Evolutionary conservation across 1,140 invertebrate species (phyloP).

Genomic region (Ectropis grisescens): DNA sequence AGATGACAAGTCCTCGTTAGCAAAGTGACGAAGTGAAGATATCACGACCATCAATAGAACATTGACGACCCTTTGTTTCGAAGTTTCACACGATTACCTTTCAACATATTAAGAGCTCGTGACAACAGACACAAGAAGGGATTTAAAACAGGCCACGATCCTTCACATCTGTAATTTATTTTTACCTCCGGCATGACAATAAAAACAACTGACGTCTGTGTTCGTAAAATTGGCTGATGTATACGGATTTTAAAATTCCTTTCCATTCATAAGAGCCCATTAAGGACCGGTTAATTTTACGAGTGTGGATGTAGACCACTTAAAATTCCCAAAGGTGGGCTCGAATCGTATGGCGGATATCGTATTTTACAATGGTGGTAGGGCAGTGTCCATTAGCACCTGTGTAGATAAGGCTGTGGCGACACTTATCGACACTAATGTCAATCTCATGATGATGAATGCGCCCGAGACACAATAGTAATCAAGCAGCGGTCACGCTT

Average conservation of each 20-base stretch:
- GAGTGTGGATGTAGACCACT: constrained; percentile 41
- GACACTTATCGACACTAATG: constrained; percentile 22
- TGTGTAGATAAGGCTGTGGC: constrained; percentile 24
- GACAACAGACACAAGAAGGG: constrained; percentile 2
- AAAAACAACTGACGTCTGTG: not conserved
- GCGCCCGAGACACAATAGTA: no score
- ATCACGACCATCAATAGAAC: constrained; percentile 23
- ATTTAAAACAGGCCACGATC: no score
- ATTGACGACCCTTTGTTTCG: constrained; percentile 27
- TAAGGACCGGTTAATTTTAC: constrained; percentile 54
- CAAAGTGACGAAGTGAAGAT: constrained; percentile 52
- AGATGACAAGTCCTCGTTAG: constrained; percentile 60
- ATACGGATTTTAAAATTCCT: constrained; percentile 34
- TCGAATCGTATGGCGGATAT: constrained; percentile 51
- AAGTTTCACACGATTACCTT: constrained; percentile 37
- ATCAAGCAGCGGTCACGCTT: no score
- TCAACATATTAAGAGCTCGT: constrained; percentile 16
- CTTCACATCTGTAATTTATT: no score
- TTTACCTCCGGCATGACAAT: constrained; percentile 1
- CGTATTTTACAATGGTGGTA: constrained; percentile 29
- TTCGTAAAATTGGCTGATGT: constrained; percentile 15
- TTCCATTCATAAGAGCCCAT: constrained; percentile 37
- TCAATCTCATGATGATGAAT: constrained; percentile 20
- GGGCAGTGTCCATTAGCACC: constrained; percentile 39
- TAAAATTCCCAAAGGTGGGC: constrained; percentile 47